Evolutionary conservation across 2,888 invertebrate species (phyloP), one percentile per base, ranked within the genome.

Genomic region (Geophilus truncorum): DNA sequence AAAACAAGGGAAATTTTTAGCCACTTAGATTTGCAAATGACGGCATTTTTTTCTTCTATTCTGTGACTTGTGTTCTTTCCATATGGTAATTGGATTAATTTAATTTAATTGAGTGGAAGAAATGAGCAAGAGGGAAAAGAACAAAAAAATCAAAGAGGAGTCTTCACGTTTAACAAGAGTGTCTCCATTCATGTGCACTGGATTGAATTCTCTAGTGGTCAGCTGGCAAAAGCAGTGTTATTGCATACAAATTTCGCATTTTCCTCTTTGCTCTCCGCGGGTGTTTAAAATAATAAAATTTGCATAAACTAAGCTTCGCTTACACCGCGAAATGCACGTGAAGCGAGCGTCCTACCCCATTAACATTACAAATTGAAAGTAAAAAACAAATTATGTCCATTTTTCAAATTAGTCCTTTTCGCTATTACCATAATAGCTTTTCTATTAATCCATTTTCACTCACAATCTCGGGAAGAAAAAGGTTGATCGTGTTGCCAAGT

Each of bases 231-330:
- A 15, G 70, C 15, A 28, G 25, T 23, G 70, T 28, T 70, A 28
- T 70, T 28, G 70, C 70, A 70, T 28, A 70, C 70, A 25, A 70
- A 70, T 70, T 70, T 70, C 70, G 28, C 25, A 70, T 70, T 70
- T 70, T 23, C 28, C 12, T 25, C 70, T 70, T 28, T 70, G 18
- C 70, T 70, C 70, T 28, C 70, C 70, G 12, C n/a, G 70, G 70
- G 70, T 70, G 70, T 28, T 70, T 28, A 28, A 70, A 70, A 70
- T 70, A 70, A 70, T 70, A 70, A 70, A 70, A 70, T 70, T 70
- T 70, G 70, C 70, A 70, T 70, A n/a, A 10, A 70, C 70, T 70
- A 51, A n/a, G 9, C 18, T 51, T 18, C 32, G 9, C 9, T 32
- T 32, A 32, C 5, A 32, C 5, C 32, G 18, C 18, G 6, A 4